Evolutionary conservation across 1,140 invertebrate genomes (phyloP).

Genomic region (Hylaeus anthracinus): DNA sequence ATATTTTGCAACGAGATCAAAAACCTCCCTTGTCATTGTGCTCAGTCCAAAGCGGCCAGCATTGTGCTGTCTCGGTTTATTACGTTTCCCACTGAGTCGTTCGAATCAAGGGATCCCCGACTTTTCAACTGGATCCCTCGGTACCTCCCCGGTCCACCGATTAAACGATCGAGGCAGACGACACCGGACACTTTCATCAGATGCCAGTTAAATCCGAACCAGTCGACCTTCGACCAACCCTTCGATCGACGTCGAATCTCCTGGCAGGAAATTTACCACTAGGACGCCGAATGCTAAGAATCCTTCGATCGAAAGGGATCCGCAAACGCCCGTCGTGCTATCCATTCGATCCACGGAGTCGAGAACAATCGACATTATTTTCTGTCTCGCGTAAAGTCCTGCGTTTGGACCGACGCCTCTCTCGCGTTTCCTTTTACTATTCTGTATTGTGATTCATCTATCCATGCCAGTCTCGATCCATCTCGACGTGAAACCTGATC

Average conservation of each 20-base stretch:
- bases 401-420: background rate
- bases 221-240: background rate
- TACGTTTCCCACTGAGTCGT: constrained; percentile 21
- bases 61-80: constrained; percentile 46
- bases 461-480: background rate
- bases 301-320: constrained; percentile 17
- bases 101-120: background rate
- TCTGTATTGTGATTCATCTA: too few relatives aligned
- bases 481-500: background rate
- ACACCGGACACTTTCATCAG: constrained; percentile 1
- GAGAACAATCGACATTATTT: constrained; percentile 10
- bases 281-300: background rate
- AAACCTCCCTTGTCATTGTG: constrained; percentile 37
- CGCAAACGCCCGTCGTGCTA: constrained; percentile 17
- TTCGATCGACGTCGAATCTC: constrained; percentile 37
- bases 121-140: background rate
- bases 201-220: constrained; percentile 22
- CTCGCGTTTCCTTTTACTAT: too few relatives aligned
- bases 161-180: background rate
- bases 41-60: constrained; percentile 11
- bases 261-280: constrained; percentile 31
- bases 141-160: background rate
- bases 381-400: background rate
- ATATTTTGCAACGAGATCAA: constrained; percentile 70
- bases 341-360: constrained; percentile 25